These are phyloP conservation scores for Drosophila quasianomalipes DNA, from an alignment of 2,888 invertebrate species.

Conservation along the genomic window DNA sequence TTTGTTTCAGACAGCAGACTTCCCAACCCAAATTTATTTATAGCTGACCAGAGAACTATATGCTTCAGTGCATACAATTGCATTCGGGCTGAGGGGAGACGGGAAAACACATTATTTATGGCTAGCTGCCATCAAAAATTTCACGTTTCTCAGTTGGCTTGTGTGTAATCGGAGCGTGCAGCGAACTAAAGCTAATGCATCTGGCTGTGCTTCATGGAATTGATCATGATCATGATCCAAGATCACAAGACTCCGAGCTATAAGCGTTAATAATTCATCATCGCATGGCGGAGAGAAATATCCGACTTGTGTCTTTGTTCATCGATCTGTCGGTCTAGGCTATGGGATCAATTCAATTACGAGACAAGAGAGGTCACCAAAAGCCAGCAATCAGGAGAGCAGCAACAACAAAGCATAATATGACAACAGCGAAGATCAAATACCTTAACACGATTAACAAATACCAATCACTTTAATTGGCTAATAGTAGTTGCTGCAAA, in stretches of 20 bases:
- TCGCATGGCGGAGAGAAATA: constrained; percentile 26
- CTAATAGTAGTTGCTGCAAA: background rate
- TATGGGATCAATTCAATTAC: constrained; percentile 49
- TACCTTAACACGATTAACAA: constrained; percentile 19
- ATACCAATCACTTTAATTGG: background rate
- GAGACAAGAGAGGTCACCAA: constrained; percentile 43
- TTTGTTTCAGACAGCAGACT: constrained; percentile 36
- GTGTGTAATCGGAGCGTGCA: constrained; percentile 53
- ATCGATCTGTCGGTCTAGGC: constrained; percentile 14
- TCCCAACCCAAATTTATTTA: constrained; percentile 57
- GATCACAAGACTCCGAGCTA: constrained; percentile 29
- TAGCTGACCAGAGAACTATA: constrained; percentile 57
- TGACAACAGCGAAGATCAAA: background rate
- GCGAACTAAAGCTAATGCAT: constrained; percentile 44
- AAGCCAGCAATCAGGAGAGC: constrained; percentile 23
- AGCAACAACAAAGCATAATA: background rate
- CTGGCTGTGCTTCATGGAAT: constrained; percentile 50
- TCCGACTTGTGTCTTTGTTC: constrained; percentile 36
- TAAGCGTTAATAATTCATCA: constrained; percentile 60
- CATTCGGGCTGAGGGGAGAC: background rate
- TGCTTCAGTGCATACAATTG: constrained; percentile 35
- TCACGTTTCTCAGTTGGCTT: constrained; percentile 42
- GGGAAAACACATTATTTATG: constrained; percentile 62
- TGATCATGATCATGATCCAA: constrained; percentile 28
- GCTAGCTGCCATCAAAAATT: constrained; percentile 52